Evolutionary conservation across 2,888 invertebrate species (phyloP).

Genomic region (Adineta ricciae): DNA sequence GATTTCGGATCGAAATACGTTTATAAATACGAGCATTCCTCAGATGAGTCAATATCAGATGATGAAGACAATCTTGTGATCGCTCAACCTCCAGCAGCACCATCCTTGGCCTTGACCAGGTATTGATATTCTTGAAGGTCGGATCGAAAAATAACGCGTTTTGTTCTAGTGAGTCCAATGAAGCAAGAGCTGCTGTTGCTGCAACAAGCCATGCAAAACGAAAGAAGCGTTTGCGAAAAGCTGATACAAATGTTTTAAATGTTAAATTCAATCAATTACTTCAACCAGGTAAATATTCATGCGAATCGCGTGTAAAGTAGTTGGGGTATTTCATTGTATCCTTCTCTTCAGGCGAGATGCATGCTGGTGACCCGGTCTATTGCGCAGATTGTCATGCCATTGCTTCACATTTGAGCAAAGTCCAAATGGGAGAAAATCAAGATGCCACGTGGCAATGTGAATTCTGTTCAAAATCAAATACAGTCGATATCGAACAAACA

Average conservation of each 20-base stretch:
- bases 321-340: no score
- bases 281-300: not conserved
- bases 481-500: conserved; percentile 42
- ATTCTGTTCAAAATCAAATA: conserved; percentile 41
- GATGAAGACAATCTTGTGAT: not conserved
- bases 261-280: conserved; percentile 27
- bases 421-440: conserved; percentile 32
- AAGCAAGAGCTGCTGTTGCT: not conserved
- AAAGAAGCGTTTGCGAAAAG: conserved; percentile 16
- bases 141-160: no score
- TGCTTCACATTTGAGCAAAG: conserved; percentile 42
- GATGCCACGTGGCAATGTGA: conserved; percentile 43
- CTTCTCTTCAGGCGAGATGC: not conserved
- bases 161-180: no score
- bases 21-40: not conserved
- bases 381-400: conserved; percentile 42
- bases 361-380: conserved; percentile 41
- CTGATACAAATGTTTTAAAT: conserved; percentile 30
- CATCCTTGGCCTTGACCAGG: not conserved
- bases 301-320: no score
- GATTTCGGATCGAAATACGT: conserved; percentile 3
- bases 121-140: not conserved
- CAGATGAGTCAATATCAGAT: not conserved
- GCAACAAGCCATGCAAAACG: not conserved
- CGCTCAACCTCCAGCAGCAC: accelerated